Conservation (phyloP, 2,888 invertebrate species). For the Sturmia bella region DNA sequence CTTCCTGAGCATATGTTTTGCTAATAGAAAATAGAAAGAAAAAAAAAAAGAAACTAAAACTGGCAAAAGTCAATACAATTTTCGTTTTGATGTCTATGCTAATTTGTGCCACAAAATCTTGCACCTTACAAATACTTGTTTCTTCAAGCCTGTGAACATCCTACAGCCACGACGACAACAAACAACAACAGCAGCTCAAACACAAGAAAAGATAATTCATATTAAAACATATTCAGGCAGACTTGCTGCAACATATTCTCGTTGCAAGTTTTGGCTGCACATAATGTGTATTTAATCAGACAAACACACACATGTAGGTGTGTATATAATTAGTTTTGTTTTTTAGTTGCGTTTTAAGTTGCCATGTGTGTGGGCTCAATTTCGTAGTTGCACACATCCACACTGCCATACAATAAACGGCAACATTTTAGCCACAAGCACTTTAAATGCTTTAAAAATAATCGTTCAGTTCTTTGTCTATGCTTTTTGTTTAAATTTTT, state of each 20-base stretch:
- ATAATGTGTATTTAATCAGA: slow-evolving; percentile 16
- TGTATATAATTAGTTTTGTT: slow-evolving; percentile 64
- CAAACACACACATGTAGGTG: slow-evolving; percentile 54
- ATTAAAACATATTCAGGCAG: slow-evolving; percentile 25
- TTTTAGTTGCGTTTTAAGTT: slow-evolving; percentile 32
- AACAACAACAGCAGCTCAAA: too few relatives aligned
- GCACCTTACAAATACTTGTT: slow-evolving; percentile 60
- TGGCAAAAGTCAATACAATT: too few relatives aligned
- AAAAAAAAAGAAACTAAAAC: neutral
- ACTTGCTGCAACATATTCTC: slow-evolving; percentile 28
- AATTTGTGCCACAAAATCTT: slow-evolving; percentile 51
- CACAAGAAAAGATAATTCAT: slow-evolving; percentile 23
- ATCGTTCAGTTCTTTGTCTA: slow-evolving; percentile 34
- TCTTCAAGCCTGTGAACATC: slow-evolving; percentile 32
- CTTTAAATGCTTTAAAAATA: slow-evolving; percentile 56
- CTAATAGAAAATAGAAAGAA: neutral
- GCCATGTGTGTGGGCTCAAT: slow-evolving; percentile 64
- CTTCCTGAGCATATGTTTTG: slow-evolving; percentile 1
- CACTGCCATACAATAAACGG: slow-evolving; percentile 50
- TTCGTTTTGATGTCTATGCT: slow-evolving; percentile 16
- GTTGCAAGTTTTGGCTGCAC: neutral
- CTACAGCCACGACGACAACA: slow-evolving; percentile 49
- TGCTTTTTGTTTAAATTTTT: slow-evolving; percentile 31
- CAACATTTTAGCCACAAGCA: slow-evolving; percentile 66
- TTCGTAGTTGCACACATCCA: slow-evolving; percentile 42